These are phyloP conservation scores for Scleropages formosus DNA, from an alignment of 2,797 vertebrate genomes.

Conservation along the genomic window DNA sequence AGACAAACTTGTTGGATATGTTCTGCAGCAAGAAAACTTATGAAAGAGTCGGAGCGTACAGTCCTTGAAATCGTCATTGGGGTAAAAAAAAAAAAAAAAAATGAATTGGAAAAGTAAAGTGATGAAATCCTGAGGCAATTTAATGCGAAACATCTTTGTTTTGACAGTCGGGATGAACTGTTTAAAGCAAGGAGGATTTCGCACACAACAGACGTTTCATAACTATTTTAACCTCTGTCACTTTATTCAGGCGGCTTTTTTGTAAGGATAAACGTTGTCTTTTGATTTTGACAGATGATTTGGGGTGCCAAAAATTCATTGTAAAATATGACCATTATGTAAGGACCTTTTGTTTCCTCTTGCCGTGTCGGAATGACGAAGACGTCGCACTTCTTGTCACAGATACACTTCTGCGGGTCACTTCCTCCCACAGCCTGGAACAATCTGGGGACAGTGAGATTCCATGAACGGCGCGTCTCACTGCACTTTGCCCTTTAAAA, in stretches of 20 bases:
- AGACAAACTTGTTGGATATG: background rate
- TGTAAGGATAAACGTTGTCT: background rate
- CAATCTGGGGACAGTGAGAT: background rate
- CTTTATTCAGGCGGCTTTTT: background rate
- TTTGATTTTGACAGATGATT: background rate
- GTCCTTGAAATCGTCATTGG: background rate
- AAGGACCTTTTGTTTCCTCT: background rate
- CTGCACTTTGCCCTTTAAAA: slow-evolving; percentile 6
- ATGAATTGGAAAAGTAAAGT: background rate
- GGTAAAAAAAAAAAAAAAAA: background rate
- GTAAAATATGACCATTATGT: background rate
- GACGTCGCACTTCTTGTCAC: background rate
- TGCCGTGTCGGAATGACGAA: background rate
- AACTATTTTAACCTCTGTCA: too few relatives aligned
- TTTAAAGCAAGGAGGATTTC: background rate
- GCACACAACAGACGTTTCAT: background rate
- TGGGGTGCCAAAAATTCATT: background rate
- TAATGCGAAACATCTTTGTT: background rate
- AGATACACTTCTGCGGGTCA: background rate
- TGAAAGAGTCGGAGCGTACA: background rate
- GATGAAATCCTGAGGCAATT: background rate
- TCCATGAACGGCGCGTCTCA: slow-evolving; percentile 11
- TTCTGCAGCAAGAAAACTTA: background rate
- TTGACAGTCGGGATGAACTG: background rate
- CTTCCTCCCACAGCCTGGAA: background rate